A percentile compares a stretch with the other conserved stretches of the same genome.
Conservation (phyloP, 2,888 invertebrate species). For the Lissocephala sabroskyi region DNA sequence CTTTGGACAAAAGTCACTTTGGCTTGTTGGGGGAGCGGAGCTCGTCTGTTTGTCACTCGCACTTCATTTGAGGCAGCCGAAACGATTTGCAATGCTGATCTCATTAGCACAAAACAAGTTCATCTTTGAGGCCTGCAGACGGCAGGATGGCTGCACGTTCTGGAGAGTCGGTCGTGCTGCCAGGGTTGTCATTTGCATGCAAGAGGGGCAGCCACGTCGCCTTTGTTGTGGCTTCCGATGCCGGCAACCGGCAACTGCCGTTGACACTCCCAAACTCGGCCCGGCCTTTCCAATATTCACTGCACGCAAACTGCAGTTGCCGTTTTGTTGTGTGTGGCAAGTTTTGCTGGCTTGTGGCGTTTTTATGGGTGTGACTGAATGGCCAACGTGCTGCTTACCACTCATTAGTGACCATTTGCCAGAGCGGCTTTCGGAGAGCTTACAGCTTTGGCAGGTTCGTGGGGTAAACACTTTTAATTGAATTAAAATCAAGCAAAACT, state of each 20-base stretch:
- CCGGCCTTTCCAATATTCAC: conserved; percentile 45
- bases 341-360: conserved; percentile 36
- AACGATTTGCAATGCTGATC: conserved; percentile 56
- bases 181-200: conserved; percentile 62
- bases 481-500: conserved; percentile 5
- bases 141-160: no score
- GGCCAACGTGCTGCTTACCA: conserved; percentile 50
- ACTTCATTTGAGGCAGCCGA: conserved; percentile 28
- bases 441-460: no score
- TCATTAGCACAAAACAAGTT: conserved; percentile 58
- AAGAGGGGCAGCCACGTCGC: conserved; percentile 55
- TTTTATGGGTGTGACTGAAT: conserved; percentile 39
- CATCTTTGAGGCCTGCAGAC: no score
- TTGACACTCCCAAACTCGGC: conserved; percentile 54
- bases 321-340: conserved; percentile 18
- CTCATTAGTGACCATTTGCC: conserved; percentile 52
- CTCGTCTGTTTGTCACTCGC: background rate
- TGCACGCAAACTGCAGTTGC: conserved; percentile 29
- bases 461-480: conserved; percentile 16
- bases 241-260: conserved; percentile 43
- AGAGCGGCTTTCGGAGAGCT: conserved; percentile 17
- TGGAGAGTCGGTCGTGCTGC: no score
- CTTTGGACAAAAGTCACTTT: no score
- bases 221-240: conserved; percentile 55
- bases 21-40: no score